Conservation (phyloP, 2,888 invertebrate genomes). For the Mythimna loreyi region DNA sequence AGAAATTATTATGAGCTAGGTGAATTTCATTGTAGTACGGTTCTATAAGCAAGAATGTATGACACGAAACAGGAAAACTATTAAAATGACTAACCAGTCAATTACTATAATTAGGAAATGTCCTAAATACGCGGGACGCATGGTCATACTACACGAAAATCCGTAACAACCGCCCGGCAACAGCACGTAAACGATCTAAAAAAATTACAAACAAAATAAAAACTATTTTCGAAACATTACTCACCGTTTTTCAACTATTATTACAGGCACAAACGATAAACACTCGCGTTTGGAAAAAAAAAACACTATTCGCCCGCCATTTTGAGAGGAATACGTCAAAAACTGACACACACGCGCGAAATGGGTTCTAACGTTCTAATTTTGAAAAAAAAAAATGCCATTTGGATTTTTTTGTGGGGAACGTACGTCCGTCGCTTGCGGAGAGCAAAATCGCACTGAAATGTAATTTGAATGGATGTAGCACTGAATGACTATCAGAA, state of each 20-base stretch:
- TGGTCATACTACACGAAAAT: slow-evolving; percentile 30
- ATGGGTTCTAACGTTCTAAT: slow-evolving; percentile 45
- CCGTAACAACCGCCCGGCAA: slow-evolving; percentile 46
- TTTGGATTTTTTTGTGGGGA: slow-evolving; percentile 16
- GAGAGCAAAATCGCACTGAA: slow-evolving; percentile 68
- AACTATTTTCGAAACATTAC: slow-evolving; percentile 63
- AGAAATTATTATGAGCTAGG: not conserved
- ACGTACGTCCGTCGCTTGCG: slow-evolving; percentile 37
- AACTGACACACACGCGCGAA: slow-evolving; percentile 56
- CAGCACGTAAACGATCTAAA: slow-evolving; percentile 50
- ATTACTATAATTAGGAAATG: slow-evolving; percentile 55
- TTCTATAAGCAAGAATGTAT: slow-evolving; percentile 5
- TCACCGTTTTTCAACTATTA: slow-evolving; percentile 60
- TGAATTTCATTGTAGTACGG: not conserved
- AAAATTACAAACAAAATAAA: slow-evolving; percentile 63
- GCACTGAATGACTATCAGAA: slow-evolving; percentile 85
- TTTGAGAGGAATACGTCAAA: slow-evolving; percentile 58
- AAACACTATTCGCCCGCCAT: slow-evolving; percentile 61
- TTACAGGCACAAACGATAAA: slow-evolving; percentile 50
- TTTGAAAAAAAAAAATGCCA: slow-evolving; percentile 53
- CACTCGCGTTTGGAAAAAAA: slow-evolving; percentile 43
- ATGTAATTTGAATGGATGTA: slow-evolving; percentile 80
- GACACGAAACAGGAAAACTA: slow-evolving; percentile 35
- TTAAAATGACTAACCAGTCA: slow-evolving; percentile 41
- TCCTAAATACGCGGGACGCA: slow-evolving; percentile 33